phyloP scores from a whole-genome alignment of 2,888 invertebrate genomes.

The Ormyrus thymus region DNA sequence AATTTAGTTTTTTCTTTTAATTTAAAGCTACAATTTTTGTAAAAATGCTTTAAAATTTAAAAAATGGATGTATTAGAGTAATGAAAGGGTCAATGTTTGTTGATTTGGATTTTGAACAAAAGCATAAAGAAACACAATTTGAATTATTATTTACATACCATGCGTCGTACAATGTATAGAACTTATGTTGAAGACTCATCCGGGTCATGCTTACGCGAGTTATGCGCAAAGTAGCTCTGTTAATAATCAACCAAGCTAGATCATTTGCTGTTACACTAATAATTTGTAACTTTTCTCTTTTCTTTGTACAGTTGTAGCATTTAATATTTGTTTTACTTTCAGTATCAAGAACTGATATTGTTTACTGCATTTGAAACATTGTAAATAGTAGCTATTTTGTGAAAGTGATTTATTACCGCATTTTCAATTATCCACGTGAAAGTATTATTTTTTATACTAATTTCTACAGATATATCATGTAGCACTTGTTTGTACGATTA shows the following conservation, averaged over 20 bases:
- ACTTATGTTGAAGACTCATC: conserved; percentile 38
- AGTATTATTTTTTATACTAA: conserved; percentile 53
- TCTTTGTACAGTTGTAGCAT: conserved; percentile 53
- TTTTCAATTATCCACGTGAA: conserved; percentile 43
- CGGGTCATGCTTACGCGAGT: conserved; percentile 41
- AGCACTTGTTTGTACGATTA: conserved; percentile 35
- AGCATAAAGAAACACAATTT: neutral
- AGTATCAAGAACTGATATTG: conserved; percentile 52
- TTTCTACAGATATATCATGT: conserved; percentile 36
- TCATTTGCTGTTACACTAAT: conserved; percentile 35
- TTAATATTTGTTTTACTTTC: conserved; percentile 49
- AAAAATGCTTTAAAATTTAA: neutral
- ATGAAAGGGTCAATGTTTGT: conserved; percentile 28
- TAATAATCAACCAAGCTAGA: conserved; percentile 38
- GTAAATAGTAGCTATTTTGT: conserved; percentile 37
- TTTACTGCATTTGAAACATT: conserved; percentile 36
- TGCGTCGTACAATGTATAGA: conserved; percentile 44
- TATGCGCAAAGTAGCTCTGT: conserved; percentile 29
- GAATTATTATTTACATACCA: conserved; percentile 37
- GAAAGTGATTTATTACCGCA: conserved; percentile 48
- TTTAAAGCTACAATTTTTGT: conserved; percentile 3
- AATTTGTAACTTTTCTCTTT: conserved; percentile 39
- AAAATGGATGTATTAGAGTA: conserved; percentile 4
- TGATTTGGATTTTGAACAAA: conserved; percentile 34
- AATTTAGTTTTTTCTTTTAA: neutral